Evolutionary conservation across 2,888 invertebrate species (phyloP), one percentile per base, ranked within the genome.

Genomic region (Drosophila kambysellisi): DNA sequence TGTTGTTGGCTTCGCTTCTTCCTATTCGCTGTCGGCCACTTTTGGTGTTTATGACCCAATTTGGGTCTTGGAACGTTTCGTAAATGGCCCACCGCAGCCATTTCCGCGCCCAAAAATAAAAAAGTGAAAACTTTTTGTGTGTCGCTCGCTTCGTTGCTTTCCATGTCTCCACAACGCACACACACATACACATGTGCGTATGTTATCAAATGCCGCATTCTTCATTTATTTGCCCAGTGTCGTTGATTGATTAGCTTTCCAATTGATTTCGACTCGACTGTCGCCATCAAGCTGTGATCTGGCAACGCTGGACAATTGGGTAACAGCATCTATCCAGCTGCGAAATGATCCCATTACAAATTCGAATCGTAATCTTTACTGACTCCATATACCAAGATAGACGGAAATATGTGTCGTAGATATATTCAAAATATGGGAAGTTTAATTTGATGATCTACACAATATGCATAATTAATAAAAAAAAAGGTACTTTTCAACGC

Each of bases 51-150:
- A 88, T 83, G 83, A 88, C 87, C 89, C 83, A 83, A 83, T 88
- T 83, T 72, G 83, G 76, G 63, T 51, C 46, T 69, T 80, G 73
- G 61, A 81, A 69, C 63, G 80, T 76, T 80, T 76, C 63, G 70
- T 67, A 67, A 64, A 67, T 67, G 64, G 66, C 82, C 70, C 71
- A 72, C 74, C 79, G 70, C 75, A 79, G 59, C 58, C 78, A 84
- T 89, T 84, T 84, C 83, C 83, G 88, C 72, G 85, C 82, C 83
- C 74, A 83, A 83, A 83, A 84, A 83, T 74, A 83, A 88, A 83
- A 89, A 89, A 84, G 88, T 89, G 82, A 89, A 84, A 84, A 84
- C 70, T 79, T 74, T 68, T 67, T 37, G 48, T 72, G 43, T 59
- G 80, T 67, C 50, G 77, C 57, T 59, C 70, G 69, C 56, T 62